phyloP scores from a whole-genome alignment of 2,797 vertebrate genomes.

The Ptychobarbus kaznakovi region DNA sequence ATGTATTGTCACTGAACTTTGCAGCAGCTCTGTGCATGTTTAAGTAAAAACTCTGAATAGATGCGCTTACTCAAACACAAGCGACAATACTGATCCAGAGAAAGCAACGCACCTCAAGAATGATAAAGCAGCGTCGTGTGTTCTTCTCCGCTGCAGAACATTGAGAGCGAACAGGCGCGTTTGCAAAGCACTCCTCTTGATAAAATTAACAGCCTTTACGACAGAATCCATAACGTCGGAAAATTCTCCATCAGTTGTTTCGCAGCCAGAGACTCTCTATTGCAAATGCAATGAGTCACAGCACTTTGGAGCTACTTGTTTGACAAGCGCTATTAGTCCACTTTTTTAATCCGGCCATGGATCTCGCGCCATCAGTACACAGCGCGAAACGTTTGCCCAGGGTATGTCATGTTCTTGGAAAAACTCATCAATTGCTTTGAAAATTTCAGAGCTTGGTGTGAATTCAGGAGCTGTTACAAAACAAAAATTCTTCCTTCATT shows the following conservation, averaged over 20 bases:
- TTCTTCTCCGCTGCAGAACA: neutral
- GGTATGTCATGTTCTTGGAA: too few species aligned
- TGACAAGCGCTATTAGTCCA: neutral
- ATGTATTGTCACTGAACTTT: neutral
- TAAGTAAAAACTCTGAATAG: constrained; percentile 16
- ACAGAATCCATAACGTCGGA: neutral
- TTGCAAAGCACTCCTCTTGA: too few species aligned
- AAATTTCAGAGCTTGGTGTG: too few species aligned
- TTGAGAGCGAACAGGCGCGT: too few species aligned
- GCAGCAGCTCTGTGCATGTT: neutral
- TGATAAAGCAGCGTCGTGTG: neutral
- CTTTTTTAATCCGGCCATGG: too few species aligned
- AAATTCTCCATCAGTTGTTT: constrained; percentile 6
- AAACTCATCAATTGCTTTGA: too few species aligned
- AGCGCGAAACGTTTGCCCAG: too few species aligned
- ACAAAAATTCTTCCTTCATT: neutral
- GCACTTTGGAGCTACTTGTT: neutral
- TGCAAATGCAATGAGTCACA: constrained; percentile 16
- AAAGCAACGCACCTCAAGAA: neutral
- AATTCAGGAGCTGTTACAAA: too few species aligned
- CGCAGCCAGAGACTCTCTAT: constrained; percentile 5
- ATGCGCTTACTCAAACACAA: neutral
- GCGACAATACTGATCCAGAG: too few species aligned
- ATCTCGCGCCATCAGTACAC: too few species aligned
- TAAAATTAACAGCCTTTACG: constrained; percentile 7